A percentile compares a stretch with the other conserved stretches of the same genome.
Evolutionary conservation across 2,113 vertebrate species (phyloP).

Genomic region (Perca schrenkii): DNA sequence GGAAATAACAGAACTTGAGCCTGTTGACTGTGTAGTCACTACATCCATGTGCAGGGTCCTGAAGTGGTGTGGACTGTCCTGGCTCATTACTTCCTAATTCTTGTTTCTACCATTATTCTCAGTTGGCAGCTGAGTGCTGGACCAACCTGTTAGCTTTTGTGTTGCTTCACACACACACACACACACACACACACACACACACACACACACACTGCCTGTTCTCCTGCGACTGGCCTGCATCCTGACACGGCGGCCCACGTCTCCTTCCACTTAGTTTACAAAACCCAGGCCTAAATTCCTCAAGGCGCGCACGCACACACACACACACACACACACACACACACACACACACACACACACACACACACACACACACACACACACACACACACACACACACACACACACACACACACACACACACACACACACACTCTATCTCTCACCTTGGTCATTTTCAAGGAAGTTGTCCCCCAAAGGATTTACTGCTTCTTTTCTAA

Average conservation of each 20-base stretch:
- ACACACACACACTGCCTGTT: conserved; percentile 21
- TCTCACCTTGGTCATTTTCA: conserved; percentile 28
- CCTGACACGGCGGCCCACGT: conserved; percentile 57
- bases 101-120: conserved; percentile 58
- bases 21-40: conserved; percentile 36
- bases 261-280: conserved; percentile 61
- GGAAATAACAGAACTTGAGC: conserved; percentile 1
- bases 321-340: not conserved
- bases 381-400: not conserved
- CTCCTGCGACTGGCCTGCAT: conserved; percentile 63
- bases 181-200: conserved; percentile 31
- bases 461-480: conserved; percentile 43
- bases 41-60: conserved; percentile 41
- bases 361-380: not conserved
- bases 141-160: conserved; percentile 71
- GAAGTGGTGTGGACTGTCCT: conserved; percentile 51
- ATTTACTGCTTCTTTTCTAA: conserved; percentile 56
- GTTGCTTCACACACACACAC: conserved; percentile 28
- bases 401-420: too few relatives aligned
- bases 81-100: conserved; percentile 70
- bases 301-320: not conserved
- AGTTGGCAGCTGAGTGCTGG: conserved; percentile 67
- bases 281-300: conserved; percentile 66
- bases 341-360: not conserved
- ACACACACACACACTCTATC: too few relatives aligned